Evolutionary conservation across 2,888 invertebrate genomes (phyloP).

Genomic region (Calameuta idolon): DNA sequence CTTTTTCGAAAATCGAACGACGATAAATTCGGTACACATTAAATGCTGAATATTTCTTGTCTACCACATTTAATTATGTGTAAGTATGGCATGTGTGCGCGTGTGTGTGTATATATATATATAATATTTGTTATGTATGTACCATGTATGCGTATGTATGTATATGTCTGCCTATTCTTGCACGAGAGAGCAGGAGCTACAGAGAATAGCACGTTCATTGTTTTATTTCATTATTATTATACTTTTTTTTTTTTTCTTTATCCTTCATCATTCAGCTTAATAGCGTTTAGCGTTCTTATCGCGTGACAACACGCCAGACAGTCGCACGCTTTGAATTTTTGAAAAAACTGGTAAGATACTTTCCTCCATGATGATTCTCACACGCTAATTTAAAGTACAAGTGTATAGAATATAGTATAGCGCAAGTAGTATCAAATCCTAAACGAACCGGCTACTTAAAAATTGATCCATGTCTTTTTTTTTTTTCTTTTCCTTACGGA

Average conservation of each 20-base stretch:
- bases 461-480: constrained; percentile 49
- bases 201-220: constrained; percentile 24
- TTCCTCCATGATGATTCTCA: constrained; percentile 5
- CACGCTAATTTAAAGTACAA: constrained; percentile 2
- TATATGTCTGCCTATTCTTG: not conserved
- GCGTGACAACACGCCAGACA: constrained; percentile 7
- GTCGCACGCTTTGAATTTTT: constrained; percentile 13
- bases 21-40: not conserved
- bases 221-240: constrained; percentile 21
- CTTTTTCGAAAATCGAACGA: not conserved
- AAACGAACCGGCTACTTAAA: constrained; percentile 44
- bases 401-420: constrained; percentile 9
- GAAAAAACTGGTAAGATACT: constrained; percentile 18
- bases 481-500: constrained; percentile 32
- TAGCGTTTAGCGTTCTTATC: constrained; percentile 9
- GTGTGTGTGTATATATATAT: not conserved
- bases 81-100: not conserved
- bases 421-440: constrained; percentile 43
- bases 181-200: not conserved
- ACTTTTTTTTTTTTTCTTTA: constrained; percentile 12
- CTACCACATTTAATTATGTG: not conserved
- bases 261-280: constrained; percentile 12
- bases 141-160: no score
- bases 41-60: not conserved
- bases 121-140: no score